Evolutionary conservation across 2,888 invertebrate species (phyloP), one percentile per base, ranked within the genome.

Genomic region (Synanthedon formicaeformis): DNA sequence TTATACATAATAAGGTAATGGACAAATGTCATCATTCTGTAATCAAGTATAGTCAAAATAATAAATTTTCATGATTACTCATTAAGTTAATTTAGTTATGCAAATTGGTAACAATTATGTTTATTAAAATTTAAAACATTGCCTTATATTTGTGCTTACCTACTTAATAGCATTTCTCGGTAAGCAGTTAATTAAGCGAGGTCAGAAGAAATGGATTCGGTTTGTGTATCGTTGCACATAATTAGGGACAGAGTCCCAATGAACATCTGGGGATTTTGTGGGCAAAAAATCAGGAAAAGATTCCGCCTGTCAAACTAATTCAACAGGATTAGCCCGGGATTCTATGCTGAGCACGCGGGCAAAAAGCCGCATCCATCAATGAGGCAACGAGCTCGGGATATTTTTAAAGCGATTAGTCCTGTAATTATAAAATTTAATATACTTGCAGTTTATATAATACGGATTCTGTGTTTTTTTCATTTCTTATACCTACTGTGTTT

Each of bases 231-330:
- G 77, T 69, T 75, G 68, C 85, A 75, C 81, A 64, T 85, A 81
- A 86, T 86, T 86, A 85, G 73, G 73, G 64, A 63, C 59, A 61
- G 64, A 62, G 67, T 64, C 62, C 56, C 68, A 74, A 79, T 79
- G 78, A 75, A 80, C 85, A 86, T 84, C 77, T 86, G 85, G 76
- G 67, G 67, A 40, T 67, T 73, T 66, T 59, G 60, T 60, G 57
- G 62, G 69, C 78, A 83, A 86, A 85, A 85, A 85, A 73, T 76
- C 67, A 59, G 81, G 78, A 75, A 78, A 73, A 78, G 80, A 78
- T 81, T 72, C 79, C 78, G 71, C 61, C 78, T 84, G 86, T 83
- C 85, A 79, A 79, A 78, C 73, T 84, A 82, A 85, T 80, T 77
- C 82, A 67, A 64, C 61, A 70, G 79, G 79, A 79, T 84, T 78